Evolutionary conservation across 2,888 invertebrate species (phyloP), one percentile per base, ranked within the genome.

Genomic region (Eulithis prunata): DNA sequence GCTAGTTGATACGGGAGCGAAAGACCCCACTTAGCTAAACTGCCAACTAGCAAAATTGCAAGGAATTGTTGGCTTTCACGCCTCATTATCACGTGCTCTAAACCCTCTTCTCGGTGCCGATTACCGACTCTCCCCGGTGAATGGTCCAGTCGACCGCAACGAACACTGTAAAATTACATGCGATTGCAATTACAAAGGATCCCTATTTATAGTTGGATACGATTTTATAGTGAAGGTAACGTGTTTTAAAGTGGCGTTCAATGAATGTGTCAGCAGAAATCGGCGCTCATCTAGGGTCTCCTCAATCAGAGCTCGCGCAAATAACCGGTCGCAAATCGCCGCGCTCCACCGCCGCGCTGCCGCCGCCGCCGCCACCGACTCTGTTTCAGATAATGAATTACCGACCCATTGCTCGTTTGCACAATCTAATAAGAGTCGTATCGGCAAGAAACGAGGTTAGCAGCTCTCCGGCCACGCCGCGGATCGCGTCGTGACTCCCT

Each of bases 361-460:
- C 28, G 21, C 72, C 64, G 57, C 68, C 73, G 71, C 75, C 71
- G 64, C 66, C 63, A 21, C 57, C 71, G 58, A 66, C 64, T 75
- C 78, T 73, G 82, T 82, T 87, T 83, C 82, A 82, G 84, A 85
- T 87, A 87, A 89, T 90, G 89, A 91, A 89, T 89, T 87, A 87
- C 86, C 77, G 79, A 84, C 78, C 80, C 77, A 85, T 85, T 84
- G 87, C 90, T 87, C 78, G 85, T 87, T 88, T 89, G 89, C 90
- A 87, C 84, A 90, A 89, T 88, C 84, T 80, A 86, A 81, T 78
- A 78, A 74, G 76, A 81, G 79, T 84, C 79, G 82, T 83, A 85
- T 82, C 83, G 78, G 82, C 80, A 82, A 85, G 84, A 89, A 90
- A 90, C 85, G 83, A 88, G 83, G 86, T 88, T 89, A 89, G 75